Evolutionary conservation across 2,797 vertebrate genomes (phyloP), one percentile per base, ranked within the genome.

Genomic region (Myioborus miniatus): DNA sequence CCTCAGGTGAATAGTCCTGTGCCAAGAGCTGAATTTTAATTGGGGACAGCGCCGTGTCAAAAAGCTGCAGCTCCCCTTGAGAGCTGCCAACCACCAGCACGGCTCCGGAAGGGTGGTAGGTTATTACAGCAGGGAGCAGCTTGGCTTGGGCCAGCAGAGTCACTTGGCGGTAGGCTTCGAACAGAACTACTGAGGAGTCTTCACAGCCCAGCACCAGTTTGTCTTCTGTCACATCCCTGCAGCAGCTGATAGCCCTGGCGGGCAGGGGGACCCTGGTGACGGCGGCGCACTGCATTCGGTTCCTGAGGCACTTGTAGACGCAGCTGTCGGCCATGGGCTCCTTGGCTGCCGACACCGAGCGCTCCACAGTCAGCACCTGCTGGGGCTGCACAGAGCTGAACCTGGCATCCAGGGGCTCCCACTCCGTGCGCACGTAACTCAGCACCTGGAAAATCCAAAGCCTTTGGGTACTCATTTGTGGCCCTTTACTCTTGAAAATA

Each of bases 21-120:
- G 98, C 98, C 87, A 99, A 83, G 84, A 99, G 97, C 27, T 98
- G 98, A 92, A 99, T 86, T 87, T 96, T 98, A 80, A 99, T 4
- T 30, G 98, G 98, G 19, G 98, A 98, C 71, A 99, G 96, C 7
- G 98, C 99, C 3, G 98, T 98, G 97, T 99, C 99, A 93, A 99
- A 99, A 96, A 98, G 97, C 92, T 99, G 98, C 86, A 99, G 95
- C 90, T 99, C 99, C 29, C 98, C 99, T 95, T 99, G 99, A 67
- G 97, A 98, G 80, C 98, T 98, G 44, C 98, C 98, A 29, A 97
- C 97, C 90, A 98, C 21, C 34, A 98, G 97, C 95, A 99, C 18
- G 21, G 98, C 98, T 39, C 98, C 99, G 3, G 97, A 97, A 23
- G 99, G 99, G 96, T 99, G 99, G 98, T 98, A 99, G 83, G 98